A percentile compares a stretch with the other conserved stretches of the same genome.
Evolutionary conservation across 2,113 vertebrate species (phyloP).

Genomic region (Fulica atra): DNA sequence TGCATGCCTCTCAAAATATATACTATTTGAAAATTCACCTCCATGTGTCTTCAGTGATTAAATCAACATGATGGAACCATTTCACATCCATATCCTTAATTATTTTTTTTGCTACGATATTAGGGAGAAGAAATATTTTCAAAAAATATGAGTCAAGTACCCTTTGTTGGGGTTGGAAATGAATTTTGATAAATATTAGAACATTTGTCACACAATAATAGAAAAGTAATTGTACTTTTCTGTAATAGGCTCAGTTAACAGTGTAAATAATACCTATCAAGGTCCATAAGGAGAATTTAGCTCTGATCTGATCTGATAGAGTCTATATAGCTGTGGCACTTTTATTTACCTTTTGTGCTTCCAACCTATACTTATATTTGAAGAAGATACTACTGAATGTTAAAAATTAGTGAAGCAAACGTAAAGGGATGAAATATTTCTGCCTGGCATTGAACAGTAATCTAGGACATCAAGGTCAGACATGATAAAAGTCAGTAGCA

Average conservation of each 20-base stretch:
- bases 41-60: not conserved
- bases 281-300: not conserved
- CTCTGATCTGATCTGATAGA: not conserved
- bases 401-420: constrained; percentile 52
- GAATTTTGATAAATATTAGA: not conserved
- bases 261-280: not conserved
- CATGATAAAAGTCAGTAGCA: constrained; percentile 53
- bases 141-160: no score
- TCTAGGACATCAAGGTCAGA: constrained; percentile 66
- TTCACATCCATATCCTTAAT: not conserved
- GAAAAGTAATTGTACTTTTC: not conserved
- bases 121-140: not conserved
- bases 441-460: constrained; percentile 34
- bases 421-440: constrained; percentile 41
- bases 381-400: constrained; percentile 10
- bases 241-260: not conserved
- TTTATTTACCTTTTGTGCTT: not conserved
- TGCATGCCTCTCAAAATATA: not conserved
- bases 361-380: not conserved
- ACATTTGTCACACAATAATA: not conserved
- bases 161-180: not conserved
- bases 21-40: not conserved
- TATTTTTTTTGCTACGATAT: not conserved
- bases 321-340: constrained; percentile 10
- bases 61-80: not conserved